Conservation (phyloP, 2,113 vertebrate genomes). For the Pyrgilauda ruficollis region DNA sequence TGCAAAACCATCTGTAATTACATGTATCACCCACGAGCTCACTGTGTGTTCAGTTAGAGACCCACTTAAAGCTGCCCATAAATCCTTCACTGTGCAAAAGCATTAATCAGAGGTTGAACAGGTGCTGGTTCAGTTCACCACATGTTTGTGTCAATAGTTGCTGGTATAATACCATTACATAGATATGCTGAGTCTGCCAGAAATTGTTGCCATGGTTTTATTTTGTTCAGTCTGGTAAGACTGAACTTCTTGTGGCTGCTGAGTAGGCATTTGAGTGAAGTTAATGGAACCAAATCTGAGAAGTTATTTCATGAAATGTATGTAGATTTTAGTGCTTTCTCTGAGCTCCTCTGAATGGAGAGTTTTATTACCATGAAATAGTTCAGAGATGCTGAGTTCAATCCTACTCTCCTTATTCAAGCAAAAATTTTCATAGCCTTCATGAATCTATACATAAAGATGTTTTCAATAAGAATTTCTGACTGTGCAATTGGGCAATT, state of each 20-base stretch:
- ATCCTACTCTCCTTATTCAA: background rate
- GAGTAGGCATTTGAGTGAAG: background rate
- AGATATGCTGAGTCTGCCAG: background rate
- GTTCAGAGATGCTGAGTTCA: background rate
- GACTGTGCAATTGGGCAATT: background rate
- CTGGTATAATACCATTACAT: background rate
- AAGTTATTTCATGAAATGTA: background rate
- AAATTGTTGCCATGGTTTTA: background rate
- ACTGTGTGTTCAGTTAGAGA: background rate
- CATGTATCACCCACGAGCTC: background rate
- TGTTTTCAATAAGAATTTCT: background rate
- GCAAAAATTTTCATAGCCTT: background rate
- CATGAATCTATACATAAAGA: background rate
- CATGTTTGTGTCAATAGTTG: background rate
- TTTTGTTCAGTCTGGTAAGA: background rate
- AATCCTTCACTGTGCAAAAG: constrained; percentile 24
- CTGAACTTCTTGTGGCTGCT: background rate
- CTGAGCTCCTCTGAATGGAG: background rate
- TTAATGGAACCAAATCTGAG: background rate
- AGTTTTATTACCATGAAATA: background rate
- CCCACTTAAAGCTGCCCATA: background rate
- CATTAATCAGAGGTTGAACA: background rate
- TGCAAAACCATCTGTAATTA: background rate
- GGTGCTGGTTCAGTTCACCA: background rate
- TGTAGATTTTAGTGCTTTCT: background rate